Base-by-base conservation (phyloP, 2,797 vertebrate species). In the Liparis tanakae region DNA sequence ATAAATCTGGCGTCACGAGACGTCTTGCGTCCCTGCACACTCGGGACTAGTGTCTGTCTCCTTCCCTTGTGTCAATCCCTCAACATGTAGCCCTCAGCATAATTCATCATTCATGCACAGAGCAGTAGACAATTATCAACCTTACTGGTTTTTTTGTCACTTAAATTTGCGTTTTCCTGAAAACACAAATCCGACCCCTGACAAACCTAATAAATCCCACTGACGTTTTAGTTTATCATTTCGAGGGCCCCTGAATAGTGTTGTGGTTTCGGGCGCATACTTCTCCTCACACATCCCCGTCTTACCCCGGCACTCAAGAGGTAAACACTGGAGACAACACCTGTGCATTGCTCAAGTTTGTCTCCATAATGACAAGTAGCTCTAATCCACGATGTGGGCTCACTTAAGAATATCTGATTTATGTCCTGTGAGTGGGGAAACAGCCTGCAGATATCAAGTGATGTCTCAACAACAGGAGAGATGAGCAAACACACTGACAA, bases 401-500 rank as follows among this genome's bases (percentile, higher is more conserved):
- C 72, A 79, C 57, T 18, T 20, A 60, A 54, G 68, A 67, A 55
- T 41, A 7, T 81, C 15, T 83, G 81, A 90, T 90, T 87, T 78
- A 87, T 60, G 79, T 72, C 79, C 72, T 71, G 2, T 20, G 65
- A 48, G 75, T 67, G 63, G 34, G 50, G 36, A 74, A 74, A 62
- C 30, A 74, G 37, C 41, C 78, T 58, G 72, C 37, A 82, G 88
- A 82, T 3, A 58, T 71, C 78, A 84, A 79, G 76, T 56, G 73
- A 85, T 71, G 82, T 86, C 83, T 87, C 75, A 63, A 84, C 63
- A 77, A 66, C 83, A 72, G 57, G 41, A 54, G 80, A 75, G 76
- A 68, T 64, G 69, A 81, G 76, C 78, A 89, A 87, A 82, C 84
- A 73, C 67, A 55, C 83, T 87, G 87, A 91, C 82, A 79, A 84